These are phyloP conservation scores for Nymphalis io DNA, from an alignment of 1,140 invertebrate species.

Conservation along the genomic window DNA sequence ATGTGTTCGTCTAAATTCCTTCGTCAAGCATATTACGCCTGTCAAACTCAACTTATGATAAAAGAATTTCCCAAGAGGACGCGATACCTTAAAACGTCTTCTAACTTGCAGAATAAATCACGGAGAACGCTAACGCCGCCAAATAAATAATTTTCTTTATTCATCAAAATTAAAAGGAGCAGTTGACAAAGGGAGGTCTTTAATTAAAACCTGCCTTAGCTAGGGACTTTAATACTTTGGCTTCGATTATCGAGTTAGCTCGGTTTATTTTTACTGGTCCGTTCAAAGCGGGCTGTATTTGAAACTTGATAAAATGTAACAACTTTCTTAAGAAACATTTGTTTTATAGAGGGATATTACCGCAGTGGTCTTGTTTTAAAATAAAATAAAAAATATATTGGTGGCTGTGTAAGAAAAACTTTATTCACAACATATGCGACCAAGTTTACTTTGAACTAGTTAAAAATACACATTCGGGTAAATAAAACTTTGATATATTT, in stretches of 20 bases:
- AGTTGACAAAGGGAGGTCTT: conserved; percentile 72
- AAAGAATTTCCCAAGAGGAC: conserved; percentile 55
- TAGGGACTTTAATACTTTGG: conserved; percentile 48
- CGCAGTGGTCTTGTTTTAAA: background rate
- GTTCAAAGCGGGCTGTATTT: background rate
- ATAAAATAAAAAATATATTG: background rate
- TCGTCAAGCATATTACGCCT: conserved; percentile 10
- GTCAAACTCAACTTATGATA: conserved; percentile 47
- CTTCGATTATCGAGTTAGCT: conserved; percentile 47
- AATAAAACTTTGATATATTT: too few relatives aligned
- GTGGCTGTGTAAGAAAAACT: background rate
- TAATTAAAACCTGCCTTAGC: conserved; percentile 73
- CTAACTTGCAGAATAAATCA: conserved; percentile 74
- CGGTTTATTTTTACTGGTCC: conserved; percentile 23
- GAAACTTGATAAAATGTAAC: conserved; percentile 12
- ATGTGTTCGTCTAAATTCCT: background rate
- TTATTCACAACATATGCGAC: background rate
- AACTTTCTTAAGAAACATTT: conserved; percentile 11
- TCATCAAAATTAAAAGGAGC: conserved; percentile 79
- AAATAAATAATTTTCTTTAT: conserved; percentile 80
- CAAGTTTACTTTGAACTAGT: background rate
- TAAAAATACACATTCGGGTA: background rate
- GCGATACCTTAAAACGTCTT: conserved; percentile 62
- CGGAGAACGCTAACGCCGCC: conserved; percentile 62
- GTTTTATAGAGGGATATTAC: conserved; percentile 6